Conservation (phyloP, 1,140 invertebrate genomes). For the Drosophila erecta region DNA sequence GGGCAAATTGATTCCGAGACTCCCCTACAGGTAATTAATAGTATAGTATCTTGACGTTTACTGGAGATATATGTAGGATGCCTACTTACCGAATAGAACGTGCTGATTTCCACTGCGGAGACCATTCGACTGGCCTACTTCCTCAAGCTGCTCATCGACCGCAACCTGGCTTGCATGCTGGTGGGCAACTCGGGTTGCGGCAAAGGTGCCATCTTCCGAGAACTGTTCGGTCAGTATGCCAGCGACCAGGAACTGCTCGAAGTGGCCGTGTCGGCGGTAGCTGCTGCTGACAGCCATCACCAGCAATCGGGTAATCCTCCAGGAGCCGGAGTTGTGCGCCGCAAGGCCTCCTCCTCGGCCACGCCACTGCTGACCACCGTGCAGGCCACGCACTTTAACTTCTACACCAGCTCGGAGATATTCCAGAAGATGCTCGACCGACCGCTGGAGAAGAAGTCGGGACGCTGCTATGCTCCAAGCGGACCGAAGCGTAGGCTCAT, state of each 20-base stretch:
- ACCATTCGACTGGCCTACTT: conserved; percentile 95
- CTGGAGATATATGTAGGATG: neutral
- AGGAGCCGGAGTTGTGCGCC: conserved; percentile 26
- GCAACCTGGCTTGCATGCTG: conserved; percentile 94
- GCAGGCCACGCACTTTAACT: conserved; percentile 97
- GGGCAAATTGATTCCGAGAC: conserved; percentile 90
- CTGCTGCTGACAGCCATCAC: conserved; percentile 42
- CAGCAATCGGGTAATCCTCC: conserved; percentile 17
- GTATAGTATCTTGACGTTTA: too few species aligned
- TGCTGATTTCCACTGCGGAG: conserved; percentile 94
- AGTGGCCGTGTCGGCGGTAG: conserved; percentile 58
- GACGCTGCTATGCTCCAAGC: conserved; percentile 95
- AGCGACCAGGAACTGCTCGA: conserved; percentile 72
- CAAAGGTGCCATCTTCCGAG: conserved; percentile 93
- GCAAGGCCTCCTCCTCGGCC: conserved; percentile 58
- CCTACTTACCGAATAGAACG: neutral
- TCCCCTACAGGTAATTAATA: conserved; percentile 86
- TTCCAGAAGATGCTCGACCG: conserved; percentile 96
- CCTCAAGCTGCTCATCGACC: conserved; percentile 93
- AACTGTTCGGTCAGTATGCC: conserved; percentile 89
- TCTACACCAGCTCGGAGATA: conserved; percentile 97
- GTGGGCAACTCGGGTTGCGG: conserved; percentile 95
- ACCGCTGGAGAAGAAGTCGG: conserved; percentile 97
- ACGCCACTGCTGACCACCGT: conserved; percentile 85
- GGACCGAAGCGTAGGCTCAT: conserved; percentile 94